phyloP scores from a whole-genome alignment of 2,888 invertebrate species.

The Erebia ligea region DNA sequence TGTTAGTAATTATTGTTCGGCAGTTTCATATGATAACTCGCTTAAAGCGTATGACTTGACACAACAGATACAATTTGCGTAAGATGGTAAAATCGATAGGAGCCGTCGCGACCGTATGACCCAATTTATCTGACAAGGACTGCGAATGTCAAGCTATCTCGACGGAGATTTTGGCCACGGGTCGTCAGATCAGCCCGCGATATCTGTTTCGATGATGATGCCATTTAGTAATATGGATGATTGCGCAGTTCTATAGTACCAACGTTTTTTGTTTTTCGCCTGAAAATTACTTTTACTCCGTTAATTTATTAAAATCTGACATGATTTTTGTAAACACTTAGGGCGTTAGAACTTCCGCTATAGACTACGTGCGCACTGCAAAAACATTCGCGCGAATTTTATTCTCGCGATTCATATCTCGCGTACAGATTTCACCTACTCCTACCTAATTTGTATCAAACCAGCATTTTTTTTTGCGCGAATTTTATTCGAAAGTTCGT shows the following conservation, averaged over 20 bases:
- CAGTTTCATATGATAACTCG: background rate
- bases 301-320: background rate
- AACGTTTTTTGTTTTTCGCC: background rate
- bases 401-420: too few species aligned
- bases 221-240: conserved; percentile 10
- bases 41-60: conserved; percentile 17
- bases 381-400: too few species aligned
- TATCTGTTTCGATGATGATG: conserved; percentile 15
- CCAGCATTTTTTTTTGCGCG: too few species aligned
- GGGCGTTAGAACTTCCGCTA: too few species aligned
- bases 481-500: too few species aligned
- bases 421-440: too few species aligned
- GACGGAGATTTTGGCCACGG: conserved; percentile 37
- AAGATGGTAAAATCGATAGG: conserved; percentile 72
- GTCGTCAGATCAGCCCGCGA: conserved; percentile 28
- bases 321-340: background rate
- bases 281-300: background rate
- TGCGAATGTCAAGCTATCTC: conserved; percentile 44
- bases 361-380: too few species aligned
- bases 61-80: conserved; percentile 53
- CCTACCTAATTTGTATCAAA: too few species aligned
- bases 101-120: conserved; percentile 70
- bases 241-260: background rate
- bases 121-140: conserved; percentile 58
- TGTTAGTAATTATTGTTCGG: background rate